These are phyloP conservation scores for Aurelia aurita DNA, from an alignment of 30 jellyfish, hydroid and myxozoan species.

Conservation along the genomic window DNA sequence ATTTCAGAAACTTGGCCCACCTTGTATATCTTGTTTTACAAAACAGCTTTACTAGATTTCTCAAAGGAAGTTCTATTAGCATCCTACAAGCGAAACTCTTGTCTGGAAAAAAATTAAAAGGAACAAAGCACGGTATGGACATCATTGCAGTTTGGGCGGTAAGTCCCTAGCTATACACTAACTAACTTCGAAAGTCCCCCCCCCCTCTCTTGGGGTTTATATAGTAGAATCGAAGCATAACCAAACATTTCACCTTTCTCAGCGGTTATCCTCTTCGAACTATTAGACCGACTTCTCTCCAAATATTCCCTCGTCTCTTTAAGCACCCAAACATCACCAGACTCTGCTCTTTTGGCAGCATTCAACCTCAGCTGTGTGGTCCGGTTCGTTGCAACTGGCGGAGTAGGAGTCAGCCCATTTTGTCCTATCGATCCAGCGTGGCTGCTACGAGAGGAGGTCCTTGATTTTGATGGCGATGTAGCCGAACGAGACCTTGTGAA, in stretches of 20 bases:
- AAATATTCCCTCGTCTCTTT: conserved; percentile 60
- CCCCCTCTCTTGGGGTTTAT: too few species aligned
- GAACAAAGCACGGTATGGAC: too few species aligned
- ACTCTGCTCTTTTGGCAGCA: conserved; percentile 26
- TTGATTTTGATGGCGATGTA: background rate
- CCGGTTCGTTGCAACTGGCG: conserved; percentile 66
- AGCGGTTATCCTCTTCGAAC: background rate
- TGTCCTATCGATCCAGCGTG: background rate
- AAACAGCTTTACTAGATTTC: too few species aligned
- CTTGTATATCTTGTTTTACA: too few species aligned
- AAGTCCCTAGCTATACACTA: too few species aligned
- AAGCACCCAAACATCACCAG: conserved; percentile 49
- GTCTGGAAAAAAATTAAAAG: too few species aligned
- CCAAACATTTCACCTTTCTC: background rate
- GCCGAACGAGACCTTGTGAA: conserved; percentile 23
- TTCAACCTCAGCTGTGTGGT: conserved; percentile 51
- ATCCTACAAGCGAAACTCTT: too few species aligned
- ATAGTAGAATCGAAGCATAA: too few species aligned
- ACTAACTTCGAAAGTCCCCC: too few species aligned
- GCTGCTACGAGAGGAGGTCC: conserved; percentile 4
- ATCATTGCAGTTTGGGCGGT: too few species aligned
- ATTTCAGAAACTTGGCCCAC: too few species aligned
- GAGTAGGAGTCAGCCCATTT: conserved; percentile 24
- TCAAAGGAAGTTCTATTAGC: too few species aligned
- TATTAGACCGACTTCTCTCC: conserved; percentile 8